Base-by-base conservation (phyloP, 2,888 invertebrate genomes). In the Melanchra persicariae region DNA sequence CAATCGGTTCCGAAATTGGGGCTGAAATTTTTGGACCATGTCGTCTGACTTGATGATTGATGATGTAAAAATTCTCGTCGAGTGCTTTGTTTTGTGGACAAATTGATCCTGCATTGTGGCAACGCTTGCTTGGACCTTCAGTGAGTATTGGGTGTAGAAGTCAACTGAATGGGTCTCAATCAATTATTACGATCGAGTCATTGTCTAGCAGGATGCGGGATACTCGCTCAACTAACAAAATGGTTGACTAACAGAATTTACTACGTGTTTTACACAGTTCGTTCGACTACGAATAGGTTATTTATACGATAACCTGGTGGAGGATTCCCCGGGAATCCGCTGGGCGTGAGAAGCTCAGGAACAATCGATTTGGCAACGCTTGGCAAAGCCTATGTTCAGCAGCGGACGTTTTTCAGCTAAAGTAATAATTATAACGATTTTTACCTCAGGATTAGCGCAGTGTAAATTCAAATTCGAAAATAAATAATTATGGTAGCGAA, bases 201-300 rank as follows among this genome's bases (percentile, higher is more conserved):
- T 43, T 62, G 82, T 76, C 63, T 67, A 47, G 59, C 67, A 85
- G 83, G 85, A 85, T 83, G 83, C 83, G 83, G 83, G 83, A 64
- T 65, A 77, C 73, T 75, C 72, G 57, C 49, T 52, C 22, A 43
- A 26, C 6, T 30, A 26, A 34, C 52, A n/a, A n/a, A 54, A n/a
- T 55, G 34, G n/a, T 55, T 22, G 55, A 34, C 4, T 45, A 24
- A 26, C 47, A 15, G 10, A 47, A 19, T 24, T 40, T 5, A 37
- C 22, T n/a, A 34, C 3, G 19, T 51, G 17, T 17, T 66, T 34
- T 58, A n/a, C 6, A n/a, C 12, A 30, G 10, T 9, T 26, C 26
- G 6, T 30, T 60, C 26, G 15, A n/a, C 15, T 47, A 47, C 1
- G 15, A 26, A 15, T 8, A 19, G 10, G 22, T 45, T 1, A 45